Evolutionary conservation across 2,113 vertebrate species (phyloP).

Genomic region (Piaya cayana): DNA sequence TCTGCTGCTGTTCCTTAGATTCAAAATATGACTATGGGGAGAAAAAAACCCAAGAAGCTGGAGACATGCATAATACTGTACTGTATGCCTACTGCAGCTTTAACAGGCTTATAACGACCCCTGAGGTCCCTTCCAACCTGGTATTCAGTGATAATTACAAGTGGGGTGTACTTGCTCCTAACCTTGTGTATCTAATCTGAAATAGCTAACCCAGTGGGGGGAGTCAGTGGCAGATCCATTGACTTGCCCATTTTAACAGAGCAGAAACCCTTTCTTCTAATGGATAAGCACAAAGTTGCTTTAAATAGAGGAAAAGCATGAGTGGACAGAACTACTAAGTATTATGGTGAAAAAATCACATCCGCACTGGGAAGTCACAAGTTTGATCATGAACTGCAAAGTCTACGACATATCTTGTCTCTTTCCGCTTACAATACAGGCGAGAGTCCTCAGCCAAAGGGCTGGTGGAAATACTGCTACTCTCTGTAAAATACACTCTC

Average conservation of each 20-base stretch:
- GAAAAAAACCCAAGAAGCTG: background rate
- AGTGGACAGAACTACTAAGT: background rate
- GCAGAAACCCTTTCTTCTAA: background rate
- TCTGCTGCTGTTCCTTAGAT: background rate
- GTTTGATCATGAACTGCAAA: background rate
- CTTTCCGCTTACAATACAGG: background rate
- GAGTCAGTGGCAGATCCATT: background rate
- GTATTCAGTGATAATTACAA: background rate
- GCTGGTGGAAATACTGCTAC: background rate
- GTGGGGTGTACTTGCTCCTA: background rate
- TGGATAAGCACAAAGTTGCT: background rate
- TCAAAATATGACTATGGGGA: background rate
- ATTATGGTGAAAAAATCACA: background rate
- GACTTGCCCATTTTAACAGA: background rate
- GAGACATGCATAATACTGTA: background rate
- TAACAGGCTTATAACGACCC: background rate
- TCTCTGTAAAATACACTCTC: background rate
- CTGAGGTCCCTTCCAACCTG: no score
- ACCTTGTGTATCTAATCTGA: background rate
- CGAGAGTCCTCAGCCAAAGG: background rate
- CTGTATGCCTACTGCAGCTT: background rate
- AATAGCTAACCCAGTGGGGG: background rate
- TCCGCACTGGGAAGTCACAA: background rate
- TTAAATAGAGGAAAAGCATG: background rate
- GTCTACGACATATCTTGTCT: background rate